Percentiles rank a stretch among this genome's conserved stretches.
Evolutionary conservation across 2,888 invertebrate species (phyloP).

Genomic region (Mythimna lalbum): DNA sequence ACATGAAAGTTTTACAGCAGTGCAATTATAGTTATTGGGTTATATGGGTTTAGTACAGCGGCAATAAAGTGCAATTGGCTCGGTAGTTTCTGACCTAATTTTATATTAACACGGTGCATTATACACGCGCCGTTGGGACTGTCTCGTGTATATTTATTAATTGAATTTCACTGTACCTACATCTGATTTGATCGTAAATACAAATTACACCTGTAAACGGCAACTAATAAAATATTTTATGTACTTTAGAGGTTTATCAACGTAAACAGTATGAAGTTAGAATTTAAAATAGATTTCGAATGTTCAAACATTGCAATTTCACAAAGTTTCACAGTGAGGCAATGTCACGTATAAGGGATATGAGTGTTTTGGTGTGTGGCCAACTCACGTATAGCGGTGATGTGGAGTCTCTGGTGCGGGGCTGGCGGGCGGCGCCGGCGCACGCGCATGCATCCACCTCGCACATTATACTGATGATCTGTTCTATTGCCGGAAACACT

Average conservation of each 20-base stretch:
- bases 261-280: constrained; percentile 51
- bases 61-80: constrained; percentile 59
- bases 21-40: constrained; percentile 36
- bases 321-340: constrained; percentile 61
- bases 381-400: constrained; percentile 81
- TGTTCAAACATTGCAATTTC: constrained; percentile 58
- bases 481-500: constrained; percentile 42
- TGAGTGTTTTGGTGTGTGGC: constrained; percentile 79
- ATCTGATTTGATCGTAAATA: constrained; percentile 32
- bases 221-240: constrained; percentile 29
- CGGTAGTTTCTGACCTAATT: constrained; percentile 61
- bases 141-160: constrained; percentile 36
- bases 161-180: constrained; percentile 39
- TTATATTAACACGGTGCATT: constrained; percentile 54
- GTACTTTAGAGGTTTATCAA: constrained; percentile 31
- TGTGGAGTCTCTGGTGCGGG: constrained; percentile 68
- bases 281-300: constrained; percentile 58
- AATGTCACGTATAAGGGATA: constrained; percentile 71
- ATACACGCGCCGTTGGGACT: constrained; percentile 34
- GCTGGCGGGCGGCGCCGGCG: constrained; percentile 46
- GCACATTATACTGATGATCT: constrained; percentile 39
- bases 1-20: constrained; percentile 18
- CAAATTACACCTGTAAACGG: constrained; percentile 31
- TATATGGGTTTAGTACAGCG: constrained; percentile 45
- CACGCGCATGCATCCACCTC: constrained; percentile 45